Evolutionary conservation across 2,797 vertebrate species (phyloP).

Genomic region (Sebastes trivittatus): DNA sequence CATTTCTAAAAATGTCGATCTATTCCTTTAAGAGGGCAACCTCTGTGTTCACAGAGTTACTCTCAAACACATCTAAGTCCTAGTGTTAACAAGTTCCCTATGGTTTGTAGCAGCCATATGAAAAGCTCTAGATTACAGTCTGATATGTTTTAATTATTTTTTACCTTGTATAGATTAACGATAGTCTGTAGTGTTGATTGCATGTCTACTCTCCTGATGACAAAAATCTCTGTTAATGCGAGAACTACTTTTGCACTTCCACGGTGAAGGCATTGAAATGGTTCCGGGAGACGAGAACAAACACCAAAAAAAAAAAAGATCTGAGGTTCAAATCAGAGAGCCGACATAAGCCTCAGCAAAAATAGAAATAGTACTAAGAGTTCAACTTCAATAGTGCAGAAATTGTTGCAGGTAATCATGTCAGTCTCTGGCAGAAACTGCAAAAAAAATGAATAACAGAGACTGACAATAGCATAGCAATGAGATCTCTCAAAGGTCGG

Average conservation of each 20-base stretch:
- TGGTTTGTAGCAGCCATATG: conserved; percentile 57
- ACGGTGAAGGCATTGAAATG: conserved; percentile 65
- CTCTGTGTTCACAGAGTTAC: conserved; percentile 1
- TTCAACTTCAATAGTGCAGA: conserved; percentile 62
- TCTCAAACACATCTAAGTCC: conserved; percentile 16
- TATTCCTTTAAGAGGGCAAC: conserved; percentile 15
- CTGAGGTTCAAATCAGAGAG: conserved; percentile 59
- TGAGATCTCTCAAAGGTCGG: conserved; percentile 39
- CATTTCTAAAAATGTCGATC: conserved; percentile 16
- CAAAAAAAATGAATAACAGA: conserved; percentile 19
- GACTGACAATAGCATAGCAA: conserved; percentile 34
- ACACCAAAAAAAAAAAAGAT: not conserved
- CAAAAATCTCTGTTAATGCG: conserved; percentile 32
- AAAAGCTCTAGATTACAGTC: conserved; percentile 64
- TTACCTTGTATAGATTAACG: conserved; percentile 25
- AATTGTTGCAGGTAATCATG: conserved; percentile 49
- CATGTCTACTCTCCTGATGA: conserved; percentile 37
- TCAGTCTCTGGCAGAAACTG: conserved; percentile 45
- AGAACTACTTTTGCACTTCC: conserved; percentile 39
- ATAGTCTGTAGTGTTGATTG: conserved; percentile 70
- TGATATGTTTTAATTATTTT: conserved; percentile 56
- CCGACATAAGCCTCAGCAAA: conserved; percentile 38
- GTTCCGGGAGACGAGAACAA: conserved; percentile 25
- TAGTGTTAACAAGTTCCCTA: conserved; percentile 37
- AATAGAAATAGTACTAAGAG: conserved; percentile 57